These are phyloP conservation scores for Caenorhabditis uteleia DNA, from an alignment of 2,888 invertebrate genomes.

Conservation along the genomic window DNA sequence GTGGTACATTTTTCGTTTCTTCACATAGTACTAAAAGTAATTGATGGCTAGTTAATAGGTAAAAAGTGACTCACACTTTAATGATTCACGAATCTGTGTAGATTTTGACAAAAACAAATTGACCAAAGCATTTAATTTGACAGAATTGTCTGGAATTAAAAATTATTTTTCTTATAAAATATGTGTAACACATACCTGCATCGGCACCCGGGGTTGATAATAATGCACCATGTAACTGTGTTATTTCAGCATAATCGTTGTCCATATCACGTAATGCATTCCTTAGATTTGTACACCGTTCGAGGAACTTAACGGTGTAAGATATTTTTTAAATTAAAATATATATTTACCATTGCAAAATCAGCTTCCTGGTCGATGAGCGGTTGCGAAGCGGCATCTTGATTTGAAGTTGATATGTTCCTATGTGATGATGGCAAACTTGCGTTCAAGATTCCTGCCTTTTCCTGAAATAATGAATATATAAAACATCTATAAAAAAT, in stretches of 20 bases:
- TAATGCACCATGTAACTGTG: constrained; percentile 22
- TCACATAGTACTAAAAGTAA: constrained; percentile 25
- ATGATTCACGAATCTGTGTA: constrained; percentile 12
- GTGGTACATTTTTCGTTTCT: constrained; percentile 15
- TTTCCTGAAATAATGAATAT: constrained; percentile 15
- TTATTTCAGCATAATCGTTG: constrained; percentile 25
- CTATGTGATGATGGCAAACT: background rate
- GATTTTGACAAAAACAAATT: constrained; percentile 29
- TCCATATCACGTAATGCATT: constrained; percentile 20
- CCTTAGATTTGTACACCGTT: constrained; percentile 24
- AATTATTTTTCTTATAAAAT: background rate
- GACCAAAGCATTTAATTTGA: constrained; percentile 16
- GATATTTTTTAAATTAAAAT: background rate
- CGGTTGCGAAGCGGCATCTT: constrained; percentile 14
- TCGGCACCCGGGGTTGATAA: constrained; percentile 37
- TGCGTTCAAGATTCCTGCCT: constrained; percentile 17
- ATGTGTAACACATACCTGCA: constrained; percentile 7
- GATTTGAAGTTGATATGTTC: background rate
- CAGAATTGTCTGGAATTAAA: constrained; percentile 16
- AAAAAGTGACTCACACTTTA: constrained; percentile 14
- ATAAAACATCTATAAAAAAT: background rate
- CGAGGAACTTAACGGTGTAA: constrained; percentile 23
- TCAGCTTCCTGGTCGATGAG: constrained; percentile 33
- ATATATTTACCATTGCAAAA: constrained; percentile 23
- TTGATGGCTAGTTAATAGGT: background rate